phyloP scores from a whole-genome alignment of 2,113 vertebrate species.

The Herpetotheres cachinnans region DNA sequence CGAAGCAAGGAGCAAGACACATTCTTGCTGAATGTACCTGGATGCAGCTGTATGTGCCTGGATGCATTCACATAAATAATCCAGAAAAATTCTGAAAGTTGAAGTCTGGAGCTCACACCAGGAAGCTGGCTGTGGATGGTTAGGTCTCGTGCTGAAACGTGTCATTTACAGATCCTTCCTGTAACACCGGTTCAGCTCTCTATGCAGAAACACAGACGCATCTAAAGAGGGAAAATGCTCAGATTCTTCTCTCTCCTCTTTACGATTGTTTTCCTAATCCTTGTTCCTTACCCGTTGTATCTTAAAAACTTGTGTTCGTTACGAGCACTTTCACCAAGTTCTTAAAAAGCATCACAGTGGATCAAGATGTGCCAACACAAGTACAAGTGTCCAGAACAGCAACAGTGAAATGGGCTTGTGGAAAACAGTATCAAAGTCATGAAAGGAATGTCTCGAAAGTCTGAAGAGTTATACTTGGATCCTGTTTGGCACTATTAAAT shows the following conservation, averaged over 20 bases:
- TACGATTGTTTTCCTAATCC: neutral
- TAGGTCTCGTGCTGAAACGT: neutral
- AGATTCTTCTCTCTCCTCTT: neutral
- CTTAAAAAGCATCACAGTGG: neutral
- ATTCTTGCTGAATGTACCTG: neutral
- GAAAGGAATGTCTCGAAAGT: neutral
- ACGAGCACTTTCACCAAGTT: rapidly evolving
- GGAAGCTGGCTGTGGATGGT: neutral
- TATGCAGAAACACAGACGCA: neutral
- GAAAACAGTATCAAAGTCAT: neutral
- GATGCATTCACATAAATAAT: neutral
- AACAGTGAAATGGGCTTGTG: neutral
- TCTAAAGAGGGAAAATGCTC: neutral
- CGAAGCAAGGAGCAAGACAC: neutral
- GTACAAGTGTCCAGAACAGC: neutral
- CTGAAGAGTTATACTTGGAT: neutral
- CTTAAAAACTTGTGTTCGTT: neutral
- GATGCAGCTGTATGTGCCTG: neutral
- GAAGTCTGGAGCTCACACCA: neutral
- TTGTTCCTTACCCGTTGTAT: neutral
- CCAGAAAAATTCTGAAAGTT: neutral
- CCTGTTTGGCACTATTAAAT: neutral
- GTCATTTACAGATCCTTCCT: neutral
- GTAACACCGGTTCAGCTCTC: neutral
- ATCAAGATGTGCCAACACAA: neutral